Percentiles rank a stretch among this genome's conserved stretches.
Evolutionary conservation across 2,888 invertebrate species (phyloP).

Genomic region (Hirtodrosophila histrioides): DNA sequence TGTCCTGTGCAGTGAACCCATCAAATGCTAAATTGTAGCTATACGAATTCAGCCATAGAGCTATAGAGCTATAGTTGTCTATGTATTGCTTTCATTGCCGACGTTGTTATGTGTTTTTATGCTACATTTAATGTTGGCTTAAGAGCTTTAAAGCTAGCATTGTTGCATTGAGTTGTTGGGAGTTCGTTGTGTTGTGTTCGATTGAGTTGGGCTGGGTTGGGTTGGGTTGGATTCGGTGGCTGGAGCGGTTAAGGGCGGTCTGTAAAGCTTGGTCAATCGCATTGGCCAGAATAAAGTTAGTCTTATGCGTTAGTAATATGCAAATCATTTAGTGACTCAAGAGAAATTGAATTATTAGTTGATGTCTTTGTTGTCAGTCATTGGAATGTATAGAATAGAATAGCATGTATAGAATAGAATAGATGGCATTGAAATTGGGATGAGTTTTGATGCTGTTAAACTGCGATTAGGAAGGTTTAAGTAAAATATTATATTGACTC

Average conservation of each 20-base stretch:
- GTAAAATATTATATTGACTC: too few species aligned
- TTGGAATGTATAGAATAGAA: too few species aligned
- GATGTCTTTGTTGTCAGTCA: background rate
- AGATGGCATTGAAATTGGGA: too few species aligned
- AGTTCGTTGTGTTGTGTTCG: conserved; percentile 30
- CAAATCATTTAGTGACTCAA: conserved; percentile 53
- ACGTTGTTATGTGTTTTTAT: conserved; percentile 82
- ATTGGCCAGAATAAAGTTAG: conserved; percentile 31
- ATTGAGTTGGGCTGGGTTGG: conserved; percentile 29
- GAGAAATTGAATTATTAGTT: conserved; percentile 1
- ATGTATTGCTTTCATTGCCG: conserved; percentile 45
- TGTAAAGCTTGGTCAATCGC: conserved; percentile 40
- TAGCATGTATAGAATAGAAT: too few species aligned
- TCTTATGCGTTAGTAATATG: conserved; percentile 29
- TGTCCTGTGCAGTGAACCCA: conserved; percentile 70
- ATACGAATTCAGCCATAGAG: conserved; percentile 24
- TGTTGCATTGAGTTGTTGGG: conserved; percentile 65
- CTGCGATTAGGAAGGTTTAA: too few species aligned
- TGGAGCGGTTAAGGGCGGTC: conserved; percentile 19
- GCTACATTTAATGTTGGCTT: conserved; percentile 84
- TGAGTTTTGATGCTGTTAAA: too few species aligned
- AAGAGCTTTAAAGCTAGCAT: conserved; percentile 83
- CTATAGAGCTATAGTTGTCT: conserved; percentile 32
- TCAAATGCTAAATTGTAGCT: conserved; percentile 63
- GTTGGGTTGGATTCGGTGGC: conserved; percentile 6